phyloP scores from a whole-genome alignment of 30 jellyfish, hydroid and myxozoan species.

The Pelagia noctiluca region DNA sequence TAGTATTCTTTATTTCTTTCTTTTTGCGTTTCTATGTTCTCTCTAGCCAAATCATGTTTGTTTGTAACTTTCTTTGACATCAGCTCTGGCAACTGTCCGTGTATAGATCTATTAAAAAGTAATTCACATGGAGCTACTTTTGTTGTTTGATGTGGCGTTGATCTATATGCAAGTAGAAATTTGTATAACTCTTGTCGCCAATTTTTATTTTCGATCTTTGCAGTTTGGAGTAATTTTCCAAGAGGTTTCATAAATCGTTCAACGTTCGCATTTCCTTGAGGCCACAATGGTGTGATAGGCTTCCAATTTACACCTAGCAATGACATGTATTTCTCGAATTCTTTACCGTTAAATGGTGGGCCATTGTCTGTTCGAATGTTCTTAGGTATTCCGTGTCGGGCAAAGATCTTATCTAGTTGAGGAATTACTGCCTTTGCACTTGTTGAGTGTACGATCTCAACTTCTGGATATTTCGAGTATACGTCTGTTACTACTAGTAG shows the following conservation, averaged over 20 bases:
- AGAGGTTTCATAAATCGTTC: conserved; percentile 51
- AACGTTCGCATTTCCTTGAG: conserved; percentile 59
- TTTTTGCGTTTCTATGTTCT: neutral
- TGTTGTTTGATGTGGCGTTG: neutral
- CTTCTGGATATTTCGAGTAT: conserved; percentile 56
- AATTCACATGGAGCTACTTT: neutral
- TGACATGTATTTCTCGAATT: neutral
- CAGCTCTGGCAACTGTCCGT: neutral
- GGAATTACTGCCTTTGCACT: conserved; percentile 45
- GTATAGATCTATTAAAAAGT: neutral
- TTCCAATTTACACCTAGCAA: conserved; percentile 22
- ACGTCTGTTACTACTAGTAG: conserved; percentile 39
- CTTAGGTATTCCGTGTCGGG: conserved; percentile 35
- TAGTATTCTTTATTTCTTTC: neutral
- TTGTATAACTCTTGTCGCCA: conserved; percentile 65
- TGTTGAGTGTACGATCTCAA: conserved; percentile 57
- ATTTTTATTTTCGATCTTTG: conserved; percentile 37
- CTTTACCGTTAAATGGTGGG: conserved; percentile 61
- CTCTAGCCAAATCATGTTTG: neutral
- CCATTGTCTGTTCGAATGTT: conserved; percentile 52
- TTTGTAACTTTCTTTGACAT: neutral
- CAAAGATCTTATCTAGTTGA: conserved; percentile 26
- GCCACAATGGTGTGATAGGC: conserved; percentile 28
- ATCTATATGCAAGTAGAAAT: conserved; percentile 9
- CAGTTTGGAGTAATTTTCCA: conserved; percentile 45